A percentile compares a stretch with the other conserved stretches of the same genome.
Evolutionary conservation across 37 sponge, comb jelly and placozoan species (phyloP).

Genomic region (Spongilla lacustris): DNA sequence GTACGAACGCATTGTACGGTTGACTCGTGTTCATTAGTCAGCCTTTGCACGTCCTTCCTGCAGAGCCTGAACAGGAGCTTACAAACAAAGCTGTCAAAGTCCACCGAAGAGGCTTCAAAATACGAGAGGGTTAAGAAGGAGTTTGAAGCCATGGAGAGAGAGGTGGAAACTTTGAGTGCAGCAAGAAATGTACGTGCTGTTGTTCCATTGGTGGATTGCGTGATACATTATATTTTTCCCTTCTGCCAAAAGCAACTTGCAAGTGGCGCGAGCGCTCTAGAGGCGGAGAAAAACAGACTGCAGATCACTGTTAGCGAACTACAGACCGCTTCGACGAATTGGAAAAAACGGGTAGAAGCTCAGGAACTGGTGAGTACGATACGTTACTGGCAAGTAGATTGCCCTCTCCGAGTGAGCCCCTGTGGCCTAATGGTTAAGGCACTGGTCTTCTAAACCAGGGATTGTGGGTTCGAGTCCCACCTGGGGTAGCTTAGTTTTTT

Average conservation of each 20-base stretch:
- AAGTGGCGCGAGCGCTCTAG: not conserved
- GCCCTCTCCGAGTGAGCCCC: not conserved
- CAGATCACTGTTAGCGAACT: not conserved
- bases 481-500: not conserved
- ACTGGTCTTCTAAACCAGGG: conserved; percentile 1
- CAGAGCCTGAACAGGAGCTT: not conserved
- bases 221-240: not conserved
- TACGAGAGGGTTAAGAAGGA: not conserved
- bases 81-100: not conserved
- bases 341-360: conserved; percentile 33
- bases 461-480: not conserved
- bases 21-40: too few species aligned
- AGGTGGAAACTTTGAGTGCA: conserved; percentile 13
- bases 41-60: not conserved
- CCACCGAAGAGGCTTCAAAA: not conserved
- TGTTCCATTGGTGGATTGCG: not conserved
- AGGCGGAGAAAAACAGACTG: conserved; percentile 6
- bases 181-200: conserved; percentile 4
- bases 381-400: not conserved
- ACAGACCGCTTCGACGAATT: not conserved
- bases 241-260: conserved; percentile 3
- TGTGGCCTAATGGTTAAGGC: not conserved
- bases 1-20: too few species aligned
- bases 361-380: conserved; percentile 44
- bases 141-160: conserved; percentile 11